Conservation (phyloP, 2,113 vertebrate species). For the Suncus etruscus region DNA sequence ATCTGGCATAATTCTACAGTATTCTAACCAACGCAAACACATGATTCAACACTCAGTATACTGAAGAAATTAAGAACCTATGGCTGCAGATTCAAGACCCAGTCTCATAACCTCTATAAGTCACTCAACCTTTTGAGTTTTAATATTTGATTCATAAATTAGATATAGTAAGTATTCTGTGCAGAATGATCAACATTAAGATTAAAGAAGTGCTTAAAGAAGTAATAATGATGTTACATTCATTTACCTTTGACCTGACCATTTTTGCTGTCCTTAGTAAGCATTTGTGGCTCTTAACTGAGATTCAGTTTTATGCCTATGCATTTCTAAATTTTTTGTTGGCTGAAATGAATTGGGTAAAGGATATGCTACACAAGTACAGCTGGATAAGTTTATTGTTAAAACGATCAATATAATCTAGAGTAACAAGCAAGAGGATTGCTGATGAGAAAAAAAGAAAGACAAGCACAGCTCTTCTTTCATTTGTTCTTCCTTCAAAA, state of each 20-base stretch:
- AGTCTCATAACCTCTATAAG: neutral
- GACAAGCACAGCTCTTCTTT: neutral
- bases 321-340: neutral
- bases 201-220: neutral
- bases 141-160: conserved; percentile 16
- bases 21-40: conserved; percentile 51
- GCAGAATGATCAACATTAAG: neutral
- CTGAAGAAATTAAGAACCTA: neutral
- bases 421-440: neutral
- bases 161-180: neutral
- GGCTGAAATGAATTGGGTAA: neutral
- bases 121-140: neutral
- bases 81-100: neutral
- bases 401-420: neutral
- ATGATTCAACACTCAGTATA: neutral
- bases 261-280: neutral
- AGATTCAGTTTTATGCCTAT: conserved; percentile 19
- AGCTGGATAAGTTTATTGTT: neutral
- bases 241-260: neutral
- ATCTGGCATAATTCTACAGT: conserved; percentile 20
- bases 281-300: conserved; percentile 13
- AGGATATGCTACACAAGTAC: neutral
- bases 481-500: neutral
- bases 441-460: neutral
- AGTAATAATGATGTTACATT: neutral